Percentiles rank a stretch among this genome's conserved stretches.
Evolutionary conservation across 2,113 vertebrate species (phyloP).

Genomic region (Nansenia antarctica): DNA sequence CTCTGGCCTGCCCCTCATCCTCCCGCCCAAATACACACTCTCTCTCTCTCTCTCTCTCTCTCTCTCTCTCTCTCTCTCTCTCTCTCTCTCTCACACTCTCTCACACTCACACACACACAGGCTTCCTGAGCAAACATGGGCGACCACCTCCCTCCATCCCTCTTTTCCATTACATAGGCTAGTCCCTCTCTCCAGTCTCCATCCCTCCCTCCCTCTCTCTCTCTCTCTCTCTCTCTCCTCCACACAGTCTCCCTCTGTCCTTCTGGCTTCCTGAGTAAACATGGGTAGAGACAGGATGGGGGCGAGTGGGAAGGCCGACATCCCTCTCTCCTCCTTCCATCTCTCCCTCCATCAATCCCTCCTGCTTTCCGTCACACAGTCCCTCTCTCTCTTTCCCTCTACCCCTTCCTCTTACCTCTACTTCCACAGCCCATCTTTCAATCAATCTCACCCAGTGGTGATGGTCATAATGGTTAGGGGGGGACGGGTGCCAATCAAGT

Average conservation of each 20-base stretch:
- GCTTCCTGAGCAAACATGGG: slow-evolving; percentile 60
- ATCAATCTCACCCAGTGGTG: not conserved
- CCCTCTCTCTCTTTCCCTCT: slow-evolving; percentile 27
- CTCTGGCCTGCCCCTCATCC: not conserved
- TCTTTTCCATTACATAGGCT: not conserved
- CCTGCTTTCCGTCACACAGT: slow-evolving; percentile 14
- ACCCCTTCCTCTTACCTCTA: not conserved
- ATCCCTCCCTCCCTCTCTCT: slow-evolving; percentile 4
- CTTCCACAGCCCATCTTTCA: not conserved
- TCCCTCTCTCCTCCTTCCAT: not conserved
- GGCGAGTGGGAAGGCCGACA: not conserved
- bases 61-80: too few species aligned
- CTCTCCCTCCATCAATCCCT: slow-evolving; percentile 13
- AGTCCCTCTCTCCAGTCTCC: slow-evolving; percentile 9
- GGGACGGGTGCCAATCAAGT: too few species aligned
- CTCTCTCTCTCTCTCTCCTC: not conserved
- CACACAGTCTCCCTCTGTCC: not conserved
- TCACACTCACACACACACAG: slow-evolving; percentile 4
- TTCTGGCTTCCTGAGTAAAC: not conserved
- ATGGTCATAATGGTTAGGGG: not conserved
- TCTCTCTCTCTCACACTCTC: too few species aligned
- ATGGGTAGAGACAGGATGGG: not conserved
- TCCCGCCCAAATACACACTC: too few species aligned
- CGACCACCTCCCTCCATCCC: slow-evolving; percentile 26
- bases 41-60: too few species aligned